Conservation (phyloP, 1,140 invertebrate genomes). For the Drosophila triauraria region DNA sequence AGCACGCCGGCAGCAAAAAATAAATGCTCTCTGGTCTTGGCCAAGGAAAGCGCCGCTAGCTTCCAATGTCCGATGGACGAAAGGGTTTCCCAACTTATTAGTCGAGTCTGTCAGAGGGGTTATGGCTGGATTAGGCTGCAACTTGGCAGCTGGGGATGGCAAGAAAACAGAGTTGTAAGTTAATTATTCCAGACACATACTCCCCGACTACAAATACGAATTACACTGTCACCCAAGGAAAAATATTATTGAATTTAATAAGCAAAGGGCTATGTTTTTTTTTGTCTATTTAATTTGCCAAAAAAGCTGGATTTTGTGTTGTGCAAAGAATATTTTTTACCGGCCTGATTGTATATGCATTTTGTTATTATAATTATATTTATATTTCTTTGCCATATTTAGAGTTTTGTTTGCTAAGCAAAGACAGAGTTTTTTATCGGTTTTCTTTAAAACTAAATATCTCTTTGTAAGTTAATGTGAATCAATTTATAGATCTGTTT, state of each 20-base stretch:
- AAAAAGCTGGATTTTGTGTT: too few species aligned
- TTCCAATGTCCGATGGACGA: conserved; percentile 59
- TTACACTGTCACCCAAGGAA: conserved; percentile 6
- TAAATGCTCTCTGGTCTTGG: conserved; percentile 47
- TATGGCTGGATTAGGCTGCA: conserved; percentile 56
- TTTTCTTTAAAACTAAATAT: conserved; percentile 9
- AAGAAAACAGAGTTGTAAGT: conserved; percentile 26
- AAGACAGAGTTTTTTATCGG: neutral
- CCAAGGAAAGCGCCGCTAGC: conserved; percentile 63
- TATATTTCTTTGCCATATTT: too few species aligned
- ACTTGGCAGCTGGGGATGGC: conserved; percentile 17
- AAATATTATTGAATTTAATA: neutral
- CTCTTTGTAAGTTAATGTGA: neutral
- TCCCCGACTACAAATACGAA: neutral
- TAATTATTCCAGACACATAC: conserved; percentile 37
- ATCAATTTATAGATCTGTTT: neutral
- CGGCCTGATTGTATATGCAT: too few species aligned
- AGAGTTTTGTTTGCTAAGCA: neutral
- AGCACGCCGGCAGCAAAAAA: conserved; percentile 51
- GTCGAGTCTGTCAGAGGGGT: conserved; percentile 17
- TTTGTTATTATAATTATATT: neutral
- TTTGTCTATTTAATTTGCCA: neutral
- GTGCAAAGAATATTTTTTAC: neutral
- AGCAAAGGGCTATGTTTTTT: neutral
- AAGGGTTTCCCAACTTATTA: conserved; percentile 78